Conservation (phyloP, 2,113 vertebrate species). For the Bufo bufo region DNA sequence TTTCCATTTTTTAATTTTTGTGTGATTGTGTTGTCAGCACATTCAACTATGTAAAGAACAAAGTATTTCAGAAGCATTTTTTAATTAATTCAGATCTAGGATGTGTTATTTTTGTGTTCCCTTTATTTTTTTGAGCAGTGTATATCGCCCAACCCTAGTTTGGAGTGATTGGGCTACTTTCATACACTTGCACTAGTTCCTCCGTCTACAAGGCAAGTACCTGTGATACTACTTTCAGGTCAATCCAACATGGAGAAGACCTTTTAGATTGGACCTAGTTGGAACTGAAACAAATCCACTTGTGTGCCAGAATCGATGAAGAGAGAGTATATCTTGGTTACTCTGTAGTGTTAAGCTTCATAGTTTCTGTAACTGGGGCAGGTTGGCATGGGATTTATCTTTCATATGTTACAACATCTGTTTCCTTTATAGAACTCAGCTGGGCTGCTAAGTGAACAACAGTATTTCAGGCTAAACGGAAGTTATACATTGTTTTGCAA, state of each 20-base stretch:
- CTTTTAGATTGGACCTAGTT: background rate
- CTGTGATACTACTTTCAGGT: background rate
- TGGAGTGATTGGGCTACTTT: background rate
- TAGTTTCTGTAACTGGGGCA: background rate
- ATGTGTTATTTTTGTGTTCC: too few species aligned
- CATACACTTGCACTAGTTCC: background rate
- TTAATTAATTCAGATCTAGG: too few species aligned
- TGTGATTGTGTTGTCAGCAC: too few species aligned
- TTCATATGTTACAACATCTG: conserved; percentile 29
- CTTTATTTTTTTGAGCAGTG: too few species aligned
- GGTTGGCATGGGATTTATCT: conserved; percentile 20
- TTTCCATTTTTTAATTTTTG: too few species aligned
- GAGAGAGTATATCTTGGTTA: background rate
- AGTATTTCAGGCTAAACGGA: background rate
- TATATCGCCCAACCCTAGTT: too few species aligned
- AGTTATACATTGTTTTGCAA: background rate
- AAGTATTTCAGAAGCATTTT: too few species aligned
- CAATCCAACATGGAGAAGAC: background rate
- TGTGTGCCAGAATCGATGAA: background rate
- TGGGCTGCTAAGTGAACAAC: background rate
- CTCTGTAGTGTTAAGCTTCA: conserved; percentile 5
- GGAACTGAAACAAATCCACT: background rate
- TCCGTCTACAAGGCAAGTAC: background rate
- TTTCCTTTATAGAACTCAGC: background rate
- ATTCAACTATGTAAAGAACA: too few species aligned